Base-by-base conservation (phyloP, 2,888 invertebrate species). In the Stenodera caucasica region DNA sequence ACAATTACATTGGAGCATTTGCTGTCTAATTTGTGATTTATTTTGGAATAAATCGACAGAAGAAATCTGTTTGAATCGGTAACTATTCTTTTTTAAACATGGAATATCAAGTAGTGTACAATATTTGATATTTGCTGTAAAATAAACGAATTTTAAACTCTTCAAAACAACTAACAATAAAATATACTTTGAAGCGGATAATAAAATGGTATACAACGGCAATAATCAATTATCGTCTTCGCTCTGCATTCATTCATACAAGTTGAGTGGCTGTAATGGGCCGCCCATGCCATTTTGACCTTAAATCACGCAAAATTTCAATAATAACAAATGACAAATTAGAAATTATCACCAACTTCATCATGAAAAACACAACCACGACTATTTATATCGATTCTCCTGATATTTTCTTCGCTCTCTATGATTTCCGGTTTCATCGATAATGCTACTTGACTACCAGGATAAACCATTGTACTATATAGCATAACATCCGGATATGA, bases 281-380 rank as follows among this genome's bases (percentile, higher is more conserved):
- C 6, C 3, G 57, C 14, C 65, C 65, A 65, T 2, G 55, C 35
- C 53, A 55, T 49, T 30, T 55, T 26, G 1, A 53, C 12, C 63
- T 60, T 29, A 45, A 64, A 55, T n/a, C 18, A 35, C 7, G 1
- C 23, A 53, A 4, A 8, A 55, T 30, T 49, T 26, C 26, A 53
- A 53, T n/a, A 49, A 18, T 30, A 32, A 29, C 45, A 29, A 55
- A 15, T 51, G 8, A 37, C 14, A 14, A 15, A 8, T 9, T 9
- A 4, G 18, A 40, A 18, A 30, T 14, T 15, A 32, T 9, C n/a
- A 51, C 26, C 30, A 15, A 65, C 64, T 49, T 66, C 66, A 49
- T 62, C 52, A 11, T 52, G n/a, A 45, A 64, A 66, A 32, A 58
- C 53, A 56, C 66, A 66, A 30, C 45, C 57, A 18, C 66, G 60